Evolutionary conservation across 2,888 invertebrate species (phyloP), one percentile per base, ranked within the genome.

Genomic region (Myopa tessellatipennis): DNA sequence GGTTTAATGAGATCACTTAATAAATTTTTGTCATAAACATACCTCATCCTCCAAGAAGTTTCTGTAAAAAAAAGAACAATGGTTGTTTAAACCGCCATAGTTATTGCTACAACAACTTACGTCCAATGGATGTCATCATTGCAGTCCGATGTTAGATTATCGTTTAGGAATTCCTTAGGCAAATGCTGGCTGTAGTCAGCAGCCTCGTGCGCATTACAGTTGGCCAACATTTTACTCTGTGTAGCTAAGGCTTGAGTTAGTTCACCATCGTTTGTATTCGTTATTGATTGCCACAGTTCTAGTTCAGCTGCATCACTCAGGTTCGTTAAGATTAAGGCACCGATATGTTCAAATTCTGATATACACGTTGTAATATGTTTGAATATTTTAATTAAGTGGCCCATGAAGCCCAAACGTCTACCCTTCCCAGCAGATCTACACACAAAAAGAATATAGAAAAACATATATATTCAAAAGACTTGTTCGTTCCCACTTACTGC

Each of bases 351-450:
- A 84, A 88, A 89, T 85, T 87, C 87, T 83, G 85, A 85, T 85
- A 88, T 86, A 86, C 86, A 88, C 80, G 84, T 85, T 78, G 91
- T 90, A 83, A 93, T 90, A 85, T 91, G 90, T 86, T 91, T 91
- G 60, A 91, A 90, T 83, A 93, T 92, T 86, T 91, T 91, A 82
- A 92, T 92, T 84, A 93, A 89, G 87, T 93, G 93, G 78, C 93
- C 93, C 92, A 93, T 93, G 83, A 92, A 93, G 83, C 93, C 93
- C 84, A 92, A 90, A 74, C 92, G 90, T 76, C 91, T 88, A 78
- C 91, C 91, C 80, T 91, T 91, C 77, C 90, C 89, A 82, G 89
- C 88, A 80, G 88, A 89, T 85, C 92, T 92, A 71, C 12, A 79
- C 79, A 72, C n/a, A 68, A 61, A 60, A 38, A 67, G n/a, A 76